Evolutionary conservation across 2,888 invertebrate genomes (phyloP).

Genomic region (Beris morrisii): DNA sequence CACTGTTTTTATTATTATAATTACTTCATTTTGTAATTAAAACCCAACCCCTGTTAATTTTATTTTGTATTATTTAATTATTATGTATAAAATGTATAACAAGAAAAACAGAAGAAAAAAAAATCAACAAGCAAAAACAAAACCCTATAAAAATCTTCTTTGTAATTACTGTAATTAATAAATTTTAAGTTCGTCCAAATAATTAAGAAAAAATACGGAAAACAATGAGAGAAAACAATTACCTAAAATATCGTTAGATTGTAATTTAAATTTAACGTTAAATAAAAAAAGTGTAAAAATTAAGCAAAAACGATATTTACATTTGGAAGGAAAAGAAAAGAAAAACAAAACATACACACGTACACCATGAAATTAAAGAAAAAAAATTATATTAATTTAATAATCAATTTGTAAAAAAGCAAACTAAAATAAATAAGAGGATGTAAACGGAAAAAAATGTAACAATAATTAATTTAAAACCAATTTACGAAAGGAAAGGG

Average conservation of each 20-base stretch:
- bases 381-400: conserved; percentile 30
- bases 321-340: not conserved
- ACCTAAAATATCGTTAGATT: conserved; percentile 22
- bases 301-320: not conserved
- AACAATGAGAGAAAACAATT: conserved; percentile 22
- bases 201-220: conserved; percentile 19
- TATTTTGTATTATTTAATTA: conserved; percentile 31
- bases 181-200: conserved; percentile 39
- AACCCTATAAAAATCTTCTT: conserved; percentile 20
- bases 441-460: conserved; percentile 32
- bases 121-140: conserved; percentile 14
- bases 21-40: conserved; percentile 19
- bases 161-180: conserved; percentile 25
- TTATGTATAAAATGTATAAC: conserved; percentile 19
- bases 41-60: conserved; percentile 26
- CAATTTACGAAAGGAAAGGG: too few relatives aligned
- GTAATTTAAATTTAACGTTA: conserved; percentile 21
- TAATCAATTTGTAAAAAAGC: conserved; percentile 27
- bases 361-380: conserved; percentile 14
- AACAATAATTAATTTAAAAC: conserved; percentile 24
- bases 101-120: conserved; percentile 17
- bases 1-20: conserved; percentile 8
- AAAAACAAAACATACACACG: conserved; percentile 28
- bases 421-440: conserved; percentile 33
- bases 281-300: not conserved